These are phyloP conservation scores for Hoplodrina ambigua DNA, from an alignment of 2,888 invertebrate genomes.

Conservation along the genomic window DNA sequence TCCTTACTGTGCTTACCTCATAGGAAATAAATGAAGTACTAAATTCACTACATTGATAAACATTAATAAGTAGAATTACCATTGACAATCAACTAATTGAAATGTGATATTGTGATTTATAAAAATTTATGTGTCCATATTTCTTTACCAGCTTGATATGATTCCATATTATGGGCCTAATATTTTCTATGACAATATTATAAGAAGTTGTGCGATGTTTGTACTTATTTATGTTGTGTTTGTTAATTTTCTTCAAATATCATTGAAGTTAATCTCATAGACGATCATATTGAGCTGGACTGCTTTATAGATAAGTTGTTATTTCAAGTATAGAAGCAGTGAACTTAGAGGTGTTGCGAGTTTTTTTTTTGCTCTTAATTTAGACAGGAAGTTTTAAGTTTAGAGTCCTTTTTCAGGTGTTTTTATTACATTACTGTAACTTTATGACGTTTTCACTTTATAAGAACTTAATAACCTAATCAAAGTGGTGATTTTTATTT, in stretches of 20 bases:
- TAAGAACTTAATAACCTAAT: slow-evolving; percentile 77
- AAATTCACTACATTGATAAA: slow-evolving; percentile 28
- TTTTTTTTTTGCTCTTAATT: slow-evolving; percentile 65
- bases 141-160: slow-evolving; percentile 59
- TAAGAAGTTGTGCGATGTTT: slow-evolving; percentile 39
- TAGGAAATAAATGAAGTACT: slow-evolving; percentile 41
- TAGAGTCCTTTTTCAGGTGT: slow-evolving; percentile 73
- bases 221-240: slow-evolving; percentile 57
- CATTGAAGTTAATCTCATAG: slow-evolving; percentile 36
- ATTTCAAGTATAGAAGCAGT: slow-evolving; percentile 47
- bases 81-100: slow-evolving; percentile 56
- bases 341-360: slow-evolving; percentile 55
- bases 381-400: slow-evolving; percentile 71
- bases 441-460: slow-evolving; percentile 74
- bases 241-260: slow-evolving; percentile 52
- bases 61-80: slow-evolving; percentile 33
- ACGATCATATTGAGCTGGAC: slow-evolving; percentile 62
- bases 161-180: slow-evolving; percentile 43
- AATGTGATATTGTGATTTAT: slow-evolving; percentile 63
- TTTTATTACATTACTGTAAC: slow-evolving; percentile 75
- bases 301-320: slow-evolving; percentile 45
- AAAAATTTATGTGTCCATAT: slow-evolving; percentile 56
- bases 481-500: slow-evolving; percentile 79
- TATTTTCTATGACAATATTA: slow-evolving; percentile 41
- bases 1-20: slow-evolving; percentile 41